phyloP scores from a whole-genome alignment of 2,113 vertebrate species.

The Hyaena hyaena region DNA sequence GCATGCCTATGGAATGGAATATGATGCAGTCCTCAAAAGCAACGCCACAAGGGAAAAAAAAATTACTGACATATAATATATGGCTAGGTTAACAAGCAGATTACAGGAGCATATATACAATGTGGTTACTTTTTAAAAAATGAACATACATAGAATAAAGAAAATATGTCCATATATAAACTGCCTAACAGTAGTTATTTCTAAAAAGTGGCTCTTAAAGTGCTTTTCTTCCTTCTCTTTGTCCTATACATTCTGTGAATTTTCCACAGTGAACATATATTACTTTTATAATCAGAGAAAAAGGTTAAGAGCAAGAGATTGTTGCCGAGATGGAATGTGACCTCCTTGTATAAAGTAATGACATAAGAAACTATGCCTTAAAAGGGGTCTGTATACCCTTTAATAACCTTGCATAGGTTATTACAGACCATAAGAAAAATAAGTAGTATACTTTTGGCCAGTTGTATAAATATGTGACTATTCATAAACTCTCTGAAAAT shows the following conservation, averaged over 20 bases:
- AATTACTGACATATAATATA: not conserved
- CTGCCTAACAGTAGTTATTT: not conserved
- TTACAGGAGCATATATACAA: not conserved
- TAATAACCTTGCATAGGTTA: constrained; percentile 78
- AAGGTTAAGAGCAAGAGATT: constrained; percentile 71
- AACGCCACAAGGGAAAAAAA: not conserved
- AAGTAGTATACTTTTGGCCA: constrained; percentile 79
- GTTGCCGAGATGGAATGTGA: constrained; percentile 76
- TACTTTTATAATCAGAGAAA: constrained; percentile 78
- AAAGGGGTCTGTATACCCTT: constrained; percentile 75
- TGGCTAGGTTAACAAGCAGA: not conserved
- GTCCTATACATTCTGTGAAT: not conserved
- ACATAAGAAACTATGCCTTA: constrained; percentile 78
- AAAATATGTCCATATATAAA: not conserved
- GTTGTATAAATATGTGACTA: constrained; percentile 82
- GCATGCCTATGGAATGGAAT: not conserved
- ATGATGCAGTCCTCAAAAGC: not conserved
- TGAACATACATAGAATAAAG: not conserved
- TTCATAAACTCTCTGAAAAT: constrained; percentile 80
- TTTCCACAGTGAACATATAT: constrained; percentile 66
- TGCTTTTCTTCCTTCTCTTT: constrained; percentile 4
- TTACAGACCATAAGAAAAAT: constrained; percentile 80
- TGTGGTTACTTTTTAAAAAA: not conserved
- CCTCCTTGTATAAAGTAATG: constrained; percentile 80
- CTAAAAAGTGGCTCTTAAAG: constrained; percentile 8